Base-by-base conservation (phyloP, 2,797 vertebrate species). In the Karalla daura region DNA sequence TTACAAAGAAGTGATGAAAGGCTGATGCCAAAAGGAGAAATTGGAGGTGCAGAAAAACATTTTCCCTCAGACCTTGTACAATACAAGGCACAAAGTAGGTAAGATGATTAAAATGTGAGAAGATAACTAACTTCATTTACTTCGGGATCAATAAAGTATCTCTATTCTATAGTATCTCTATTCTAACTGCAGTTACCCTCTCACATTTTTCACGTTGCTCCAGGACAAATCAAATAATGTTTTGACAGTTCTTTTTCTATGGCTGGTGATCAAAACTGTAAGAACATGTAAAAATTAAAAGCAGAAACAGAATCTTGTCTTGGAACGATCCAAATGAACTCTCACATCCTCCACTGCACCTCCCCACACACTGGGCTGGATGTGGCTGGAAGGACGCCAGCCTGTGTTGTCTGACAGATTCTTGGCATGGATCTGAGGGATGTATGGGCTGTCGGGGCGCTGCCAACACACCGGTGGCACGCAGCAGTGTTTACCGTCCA, bases 331-430 rank as follows among this genome's bases (percentile, higher is more conserved):
- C 18, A 1, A 21, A 15, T 37, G 11, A 23, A 18, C 14, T 1
- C 17, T 27, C 32, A 13, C 5, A 13, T 54, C 45, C 46, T 63
- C 6, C 21, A 17, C 17, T 36, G 15, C 7, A 10, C 10, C 46
- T 3, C 55, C 17, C 6, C 59, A 28, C 25, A 15, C 43, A 37
- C 14, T 40, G 17, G 49, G 14, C 58, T 46, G 30, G 17, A 46
- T 49, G 10, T 59, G 28, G 13, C 37, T 70, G 56, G 65, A 50
- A 1, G 10, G 39, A 32, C 3, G 44, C 72, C 82, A 83, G 64
- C 27, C 54, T 15, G 25, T 70, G 54, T 32, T 58, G 45, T 45
- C 63, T 41, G 53, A n/a, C n/a, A 50, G 70, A 76, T 75, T 59
- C 56, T 58, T 63, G 58, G 25, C 52, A 68, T 59, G 28, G 37